A percentile compares a stretch with the other conserved stretches of the same genome.
Evolutionary conservation across 2,888 invertebrate genomes (phyloP).

Genomic region (Pterostichus niger): DNA sequence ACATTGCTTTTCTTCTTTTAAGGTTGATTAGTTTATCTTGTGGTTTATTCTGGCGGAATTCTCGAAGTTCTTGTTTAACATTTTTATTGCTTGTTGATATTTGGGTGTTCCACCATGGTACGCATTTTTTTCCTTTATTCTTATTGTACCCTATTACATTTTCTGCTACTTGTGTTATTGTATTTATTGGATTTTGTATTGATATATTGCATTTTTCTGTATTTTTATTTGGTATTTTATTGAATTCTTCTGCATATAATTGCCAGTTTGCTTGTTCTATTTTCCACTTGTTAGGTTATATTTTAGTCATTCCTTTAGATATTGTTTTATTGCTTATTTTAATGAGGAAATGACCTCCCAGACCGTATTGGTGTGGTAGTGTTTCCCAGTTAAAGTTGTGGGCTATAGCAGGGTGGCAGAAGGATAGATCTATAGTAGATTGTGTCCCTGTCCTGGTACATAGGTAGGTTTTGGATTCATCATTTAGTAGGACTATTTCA

Average conservation of each 20-base stretch:
- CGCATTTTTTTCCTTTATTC: slow-evolving; percentile 7
- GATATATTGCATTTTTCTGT: background rate
- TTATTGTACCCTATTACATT: slow-evolving; percentile 14
- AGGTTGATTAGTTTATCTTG: slow-evolving; percentile 19
- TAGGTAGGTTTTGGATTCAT: slow-evolving; percentile 29
- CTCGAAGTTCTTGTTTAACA: slow-evolving; percentile 1
- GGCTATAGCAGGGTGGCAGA: slow-evolving; percentile 29
- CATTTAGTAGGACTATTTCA: slow-evolving; percentile 22
- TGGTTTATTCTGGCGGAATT: slow-evolving; percentile 29
- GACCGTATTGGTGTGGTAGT: background rate
- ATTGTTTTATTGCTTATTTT: slow-evolving; percentile 18
- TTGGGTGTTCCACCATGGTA: slow-evolving; percentile 50
- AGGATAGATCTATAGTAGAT: slow-evolving; percentile 33
- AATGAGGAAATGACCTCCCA: slow-evolving; percentile 21
- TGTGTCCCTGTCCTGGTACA: slow-evolving; percentile 11
- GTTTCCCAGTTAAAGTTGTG: slow-evolving; percentile 15
- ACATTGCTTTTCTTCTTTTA: background rate
- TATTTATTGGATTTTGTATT: background rate
- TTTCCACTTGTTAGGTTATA: background rate
- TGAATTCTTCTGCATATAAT: background rate
- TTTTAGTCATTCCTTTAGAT: background rate
- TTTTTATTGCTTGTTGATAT: slow-evolving; percentile 25
- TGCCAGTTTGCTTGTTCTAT: slow-evolving; percentile 20
- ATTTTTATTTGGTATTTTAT: background rate
- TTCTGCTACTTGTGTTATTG: slow-evolving; percentile 9